Conservation (phyloP, 2,113 vertebrate genomes). For the Cyprinodon variegatus region DNA sequence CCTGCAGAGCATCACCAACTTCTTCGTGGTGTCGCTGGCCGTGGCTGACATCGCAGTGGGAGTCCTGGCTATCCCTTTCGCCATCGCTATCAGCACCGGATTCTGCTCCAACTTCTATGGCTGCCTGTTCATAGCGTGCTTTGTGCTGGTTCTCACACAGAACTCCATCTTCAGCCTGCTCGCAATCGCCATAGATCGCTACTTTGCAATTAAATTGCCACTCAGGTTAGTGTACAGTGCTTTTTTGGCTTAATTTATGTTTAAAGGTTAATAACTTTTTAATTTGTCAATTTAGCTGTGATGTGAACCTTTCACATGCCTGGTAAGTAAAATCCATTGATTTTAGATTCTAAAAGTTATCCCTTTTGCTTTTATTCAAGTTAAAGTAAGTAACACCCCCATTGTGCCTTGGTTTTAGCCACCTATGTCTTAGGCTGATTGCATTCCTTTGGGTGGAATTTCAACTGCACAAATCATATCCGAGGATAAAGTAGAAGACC, state of each 20-base stretch:
- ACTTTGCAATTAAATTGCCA: conserved; percentile 93
- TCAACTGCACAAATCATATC: too few species aligned
- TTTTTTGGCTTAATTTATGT: too few species aligned
- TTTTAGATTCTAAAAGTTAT: too few species aligned
- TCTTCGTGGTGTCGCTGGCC: conserved; percentile 94
- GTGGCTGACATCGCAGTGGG: conserved; percentile 95
- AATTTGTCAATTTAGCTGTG: too few species aligned
- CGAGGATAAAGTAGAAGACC: too few species aligned
- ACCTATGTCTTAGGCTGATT: too few species aligned
- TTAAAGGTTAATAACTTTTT: not conserved
- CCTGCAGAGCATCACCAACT: conserved; percentile 96
- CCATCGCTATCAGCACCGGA: conserved; percentile 93
- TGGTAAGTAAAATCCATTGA: too few species aligned
- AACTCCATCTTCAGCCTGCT: conserved; percentile 98
- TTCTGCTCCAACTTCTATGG: conserved; percentile 95
- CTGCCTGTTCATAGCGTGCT: conserved; percentile 96
- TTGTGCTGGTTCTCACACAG: conserved; percentile 94
- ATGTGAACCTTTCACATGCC: too few species aligned
- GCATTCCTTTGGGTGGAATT: too few species aligned
- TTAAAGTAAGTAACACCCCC: too few species aligned
- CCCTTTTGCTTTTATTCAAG: too few species aligned
- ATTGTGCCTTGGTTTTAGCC: not conserved
- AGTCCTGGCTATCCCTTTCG: conserved; percentile 92
- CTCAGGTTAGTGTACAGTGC: conserved; percentile 85
- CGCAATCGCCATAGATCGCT: conserved; percentile 94